These are phyloP conservation scores for Micronycteris hirsuta DNA, from an alignment of 2,113 vertebrate genomes.

Conservation along the genomic window DNA sequence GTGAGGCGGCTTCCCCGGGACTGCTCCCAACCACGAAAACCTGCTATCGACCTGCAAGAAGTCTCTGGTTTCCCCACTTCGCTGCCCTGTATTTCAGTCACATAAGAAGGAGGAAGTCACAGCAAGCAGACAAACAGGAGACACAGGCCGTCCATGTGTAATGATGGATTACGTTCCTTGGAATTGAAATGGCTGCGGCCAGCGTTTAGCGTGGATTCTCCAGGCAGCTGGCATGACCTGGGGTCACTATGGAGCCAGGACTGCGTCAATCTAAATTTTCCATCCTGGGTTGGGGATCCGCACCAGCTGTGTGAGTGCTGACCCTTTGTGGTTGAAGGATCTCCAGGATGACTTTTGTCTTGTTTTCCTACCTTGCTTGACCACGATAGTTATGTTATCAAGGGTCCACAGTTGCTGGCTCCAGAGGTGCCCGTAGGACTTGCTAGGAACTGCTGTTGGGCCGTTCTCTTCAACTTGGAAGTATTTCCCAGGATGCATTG, in stretches of 20 bases:
- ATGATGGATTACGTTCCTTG: not conserved
- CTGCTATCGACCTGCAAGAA: not conserved
- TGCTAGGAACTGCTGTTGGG: not conserved
- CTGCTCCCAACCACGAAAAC: not conserved
- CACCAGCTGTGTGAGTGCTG: not conserved
- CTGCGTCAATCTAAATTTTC: not conserved
- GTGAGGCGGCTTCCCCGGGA: not conserved
- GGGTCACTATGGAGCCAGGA: not conserved
- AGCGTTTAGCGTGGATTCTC: not conserved
- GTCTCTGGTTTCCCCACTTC: not conserved
- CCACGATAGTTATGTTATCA: not conserved
- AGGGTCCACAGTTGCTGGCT: not conserved
- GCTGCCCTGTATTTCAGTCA: not conserved
- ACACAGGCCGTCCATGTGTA: not conserved
- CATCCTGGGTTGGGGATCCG: not conserved
- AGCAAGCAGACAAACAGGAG: not conserved
- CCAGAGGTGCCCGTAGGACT: not conserved
- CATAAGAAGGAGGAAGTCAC: not conserved
- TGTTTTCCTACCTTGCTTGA: not conserved
- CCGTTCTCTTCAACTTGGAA: not conserved
- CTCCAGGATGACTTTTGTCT: not conserved
- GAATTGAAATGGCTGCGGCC: not conserved
- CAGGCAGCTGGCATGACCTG: not conserved
- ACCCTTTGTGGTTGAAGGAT: not conserved
- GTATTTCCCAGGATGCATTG: not conserved